A percentile compares a stretch with the other conserved stretches of the same genome.
phyloP scores from a whole-genome alignment of 2,888 invertebrate species.

The Tetranychus truncatus region DNA sequence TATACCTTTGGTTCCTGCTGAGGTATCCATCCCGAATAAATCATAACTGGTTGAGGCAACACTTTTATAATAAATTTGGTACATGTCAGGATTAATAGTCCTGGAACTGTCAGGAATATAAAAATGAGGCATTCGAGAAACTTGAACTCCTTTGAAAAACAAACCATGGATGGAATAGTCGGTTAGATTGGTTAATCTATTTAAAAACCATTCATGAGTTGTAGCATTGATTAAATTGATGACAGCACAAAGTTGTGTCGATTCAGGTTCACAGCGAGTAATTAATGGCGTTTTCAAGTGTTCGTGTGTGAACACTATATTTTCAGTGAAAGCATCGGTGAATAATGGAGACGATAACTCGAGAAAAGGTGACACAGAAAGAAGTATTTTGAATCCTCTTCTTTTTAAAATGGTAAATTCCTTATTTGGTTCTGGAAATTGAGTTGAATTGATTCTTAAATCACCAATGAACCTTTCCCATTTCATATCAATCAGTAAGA shows the following conservation, averaged over 20 bases:
- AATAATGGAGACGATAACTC: slow-evolving; percentile 16
- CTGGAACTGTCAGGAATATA: not conserved
- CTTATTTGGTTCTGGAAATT: slow-evolving; percentile 58
- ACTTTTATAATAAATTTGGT: slow-evolving; percentile 39
- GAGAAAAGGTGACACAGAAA: slow-evolving; percentile 76
- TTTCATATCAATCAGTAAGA: slow-evolving; percentile 40
- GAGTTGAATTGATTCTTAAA: slow-evolving; percentile 52
- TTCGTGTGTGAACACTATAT: slow-evolving; percentile 45
- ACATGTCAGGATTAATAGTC: slow-evolving; percentile 39
- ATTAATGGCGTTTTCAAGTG: slow-evolving; percentile 46
- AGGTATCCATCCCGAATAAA: slow-evolving; percentile 59
- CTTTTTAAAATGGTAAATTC: slow-evolving; percentile 61
- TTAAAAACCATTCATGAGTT: slow-evolving; percentile 58
- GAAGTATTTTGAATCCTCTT: slow-evolving; percentile 64
- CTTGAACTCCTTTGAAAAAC: slow-evolving; percentile 60
- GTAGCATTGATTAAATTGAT: slow-evolving; percentile 67
- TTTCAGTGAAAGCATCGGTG: slow-evolving; percentile 7
- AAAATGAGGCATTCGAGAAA: slow-evolving; percentile 54
- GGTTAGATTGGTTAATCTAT: slow-evolving; percentile 51
- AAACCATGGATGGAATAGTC: slow-evolving; percentile 60
- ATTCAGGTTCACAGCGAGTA: slow-evolving; percentile 53
- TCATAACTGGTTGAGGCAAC: slow-evolving; percentile 34
- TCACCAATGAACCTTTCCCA: slow-evolving; percentile 74
- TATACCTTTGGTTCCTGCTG: slow-evolving; percentile 56
- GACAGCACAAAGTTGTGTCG: slow-evolving; percentile 47